Base-by-base conservation (phyloP, 2,888 invertebrate genomes). In the Quadriops clusia region DNA sequence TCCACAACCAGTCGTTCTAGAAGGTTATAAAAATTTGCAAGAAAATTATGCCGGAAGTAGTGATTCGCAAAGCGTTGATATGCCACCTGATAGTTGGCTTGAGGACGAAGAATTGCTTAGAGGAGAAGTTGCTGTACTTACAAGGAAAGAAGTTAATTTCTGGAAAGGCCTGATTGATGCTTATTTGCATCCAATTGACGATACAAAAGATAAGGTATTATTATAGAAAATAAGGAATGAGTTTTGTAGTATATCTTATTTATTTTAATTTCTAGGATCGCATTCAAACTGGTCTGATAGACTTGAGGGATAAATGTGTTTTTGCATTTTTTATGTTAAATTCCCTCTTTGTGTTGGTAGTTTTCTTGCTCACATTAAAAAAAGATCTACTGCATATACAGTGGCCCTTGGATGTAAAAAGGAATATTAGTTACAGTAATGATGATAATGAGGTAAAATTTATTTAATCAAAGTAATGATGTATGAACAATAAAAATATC, bases 281-380 rank as follows among this genome's bases (percentile, higher is more conserved):
- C 37, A 45, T 56, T 3, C 60, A 58, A n/a, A 44, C 51, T 33
- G 67, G 69, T 10, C 57, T 78, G 33, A 64, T 65, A 40, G 71
- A 71, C 37, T 58, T 82, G 30, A 57, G 81, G 15, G 80, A 81
- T 54, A 72, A 73, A 54, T 68, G 69, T 34, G 71, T 75, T 3
- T 72, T 77, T 47, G 72, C 70, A 26, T 80, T 82, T 56, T 70
- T 81, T 41, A 81, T 83, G 78, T 58, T 81, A 21, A 84, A 84
- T 56, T 70, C 79, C 9, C 64, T 83, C 13, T 84, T 81, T 61
- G 77, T 83, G 8, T 62, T 83, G 22, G 71, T 80, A 32, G 74
- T 83, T 1, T 74, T 82, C 46, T 61, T 82, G 38, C 62, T 84
- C 27, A 82, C 83, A 53, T 55, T 81, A 33, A 75, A 80, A 49